Conservation (phyloP, 2,888 invertebrate species). For the Drosophila hamatofila region DNA sequence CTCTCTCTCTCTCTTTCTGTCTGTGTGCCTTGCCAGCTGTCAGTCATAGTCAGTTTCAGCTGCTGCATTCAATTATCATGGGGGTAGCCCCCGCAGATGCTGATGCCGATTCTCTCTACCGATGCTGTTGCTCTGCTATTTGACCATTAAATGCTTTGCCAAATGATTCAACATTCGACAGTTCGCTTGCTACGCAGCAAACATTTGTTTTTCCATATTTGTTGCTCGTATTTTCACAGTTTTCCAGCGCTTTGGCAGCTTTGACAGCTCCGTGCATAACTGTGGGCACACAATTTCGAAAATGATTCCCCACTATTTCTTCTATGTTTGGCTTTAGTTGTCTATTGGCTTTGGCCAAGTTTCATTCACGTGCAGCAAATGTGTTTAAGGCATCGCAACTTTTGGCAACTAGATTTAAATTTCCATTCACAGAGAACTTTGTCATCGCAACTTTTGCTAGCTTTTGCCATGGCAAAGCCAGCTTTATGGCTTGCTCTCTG, state of each 20-base stretch:
- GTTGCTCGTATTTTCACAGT: constrained; percentile 16
- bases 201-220: constrained; percentile 39
- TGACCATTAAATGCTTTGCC: constrained; percentile 73
- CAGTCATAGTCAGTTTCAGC: constrained; percentile 55
- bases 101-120: neutral
- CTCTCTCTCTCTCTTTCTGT: constrained; percentile 4
- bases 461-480: neutral
- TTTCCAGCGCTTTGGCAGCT: constrained; percentile 39
- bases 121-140: constrained; percentile 36
- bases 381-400: constrained; percentile 32
- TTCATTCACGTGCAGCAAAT: constrained; percentile 23
- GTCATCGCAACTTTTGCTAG: constrained; percentile 40
- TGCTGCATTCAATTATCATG: constrained; percentile 63
- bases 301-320: neutral
- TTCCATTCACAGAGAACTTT: constrained; percentile 42
- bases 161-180: constrained; percentile 62
- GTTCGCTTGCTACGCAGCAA: constrained; percentile 36
- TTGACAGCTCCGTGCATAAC: constrained; percentile 50
- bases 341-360: constrained; percentile 23
- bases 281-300: constrained; percentile 15
- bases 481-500: constrained; percentile 32
- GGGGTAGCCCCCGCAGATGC: constrained; percentile 1
- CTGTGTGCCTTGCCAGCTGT: constrained; percentile 32
- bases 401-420: constrained; percentile 43
- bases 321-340: constrained; percentile 3